Evolutionary conservation across 1,140 invertebrate genomes (phyloP), one percentile per base, ranked within the genome.

Genomic region (Goniozus legneri): DNA sequence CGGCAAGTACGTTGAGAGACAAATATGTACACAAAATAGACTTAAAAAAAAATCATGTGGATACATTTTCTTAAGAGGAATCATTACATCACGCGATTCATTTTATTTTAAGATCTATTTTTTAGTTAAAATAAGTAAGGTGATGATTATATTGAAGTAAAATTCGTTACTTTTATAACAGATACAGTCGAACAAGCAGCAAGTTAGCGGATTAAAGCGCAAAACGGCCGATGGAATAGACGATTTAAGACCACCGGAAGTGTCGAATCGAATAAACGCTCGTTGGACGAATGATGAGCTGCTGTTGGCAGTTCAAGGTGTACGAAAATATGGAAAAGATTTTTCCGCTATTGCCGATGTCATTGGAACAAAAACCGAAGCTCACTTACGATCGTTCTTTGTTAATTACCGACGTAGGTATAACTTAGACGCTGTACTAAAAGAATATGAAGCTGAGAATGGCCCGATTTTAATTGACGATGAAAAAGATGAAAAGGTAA

Each of bases 181-280:
- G 93, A 91, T 97, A 48, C 95, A 97, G 74, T 87, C 87, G 54
- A 95, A 96, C 67, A 97, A 97, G 66, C 94, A 97, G 71, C 84
- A 87, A 58, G 83, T 96, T 38, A 91, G 91, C 65, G 82, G 90
- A 41, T 77, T 93, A 58, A 91, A 92, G 71, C 79, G 85, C 42
- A 85, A 88, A 75, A 82, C 82, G n/a, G 60, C 76, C 10, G 83
- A 86, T 44, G 84, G 82, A 20, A 83, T 94, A 36, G 86, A 92
- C 52, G 83, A 88, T 31, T 76, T 87, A 35, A 79, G 86, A 59
- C 84, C 86, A 18, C 78, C 80, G 0, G 83, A 84, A 56, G 81
- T 83, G 0, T 78, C 80, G 0, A 84, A 80, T 48, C 83, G 88
- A 56, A 86, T 93, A 31, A 93, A 92, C 69, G 82, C 89, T 1